Evolutionary conservation across 2,797 vertebrate genomes (phyloP), one percentile per base, ranked within the genome.

Genomic region (Danio aesculapii): DNA sequence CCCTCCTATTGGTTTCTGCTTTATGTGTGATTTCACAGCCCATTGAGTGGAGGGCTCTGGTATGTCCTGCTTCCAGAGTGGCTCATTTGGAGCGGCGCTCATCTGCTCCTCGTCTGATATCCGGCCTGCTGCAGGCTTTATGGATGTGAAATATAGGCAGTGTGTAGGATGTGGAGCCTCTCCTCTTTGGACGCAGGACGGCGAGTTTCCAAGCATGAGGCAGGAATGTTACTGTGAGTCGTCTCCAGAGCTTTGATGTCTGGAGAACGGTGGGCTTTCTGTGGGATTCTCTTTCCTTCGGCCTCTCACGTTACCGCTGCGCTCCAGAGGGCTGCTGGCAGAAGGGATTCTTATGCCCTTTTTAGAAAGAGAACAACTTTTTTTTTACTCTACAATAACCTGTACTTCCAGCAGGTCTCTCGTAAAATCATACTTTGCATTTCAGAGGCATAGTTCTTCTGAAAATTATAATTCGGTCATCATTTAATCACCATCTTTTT

Each of bases 171-270:
- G 6, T 44, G 63, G 71, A 75, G 66, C 70, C 53, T 77, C 58
- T 69, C 39, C 16, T n/a, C 61, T 90, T 88, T 90, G 55, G 83
- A 46, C 39, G 53, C 70, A 75, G 66, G 80, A 53, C 41, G 73
- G 68, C 43, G 43, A 30, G 39, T 68, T 85, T 89, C 88, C 88
- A 81, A 84, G 72, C 85, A 88, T 87, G 88, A 79, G 84, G 85
- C 89, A 79, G 91, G 92, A 94, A 93, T 91, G 88, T 91, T 89
- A 83, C 87, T 90, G 82, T 90, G 89, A 90, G 92, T 90, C 75
- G 83, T 50, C 83, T 92, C 91, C 92, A 90, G 87, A 83, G 87
- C 91, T 93, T 94, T 93, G 92, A 94, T 92, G 93, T 94, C 91
- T 89, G 78, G 67, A 71, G 86, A 82, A 83, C 55, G 46, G 76